Conservation (phyloP, 64 coral and sea anemone species). For the Hydrozoanthus tunicans region DNA sequence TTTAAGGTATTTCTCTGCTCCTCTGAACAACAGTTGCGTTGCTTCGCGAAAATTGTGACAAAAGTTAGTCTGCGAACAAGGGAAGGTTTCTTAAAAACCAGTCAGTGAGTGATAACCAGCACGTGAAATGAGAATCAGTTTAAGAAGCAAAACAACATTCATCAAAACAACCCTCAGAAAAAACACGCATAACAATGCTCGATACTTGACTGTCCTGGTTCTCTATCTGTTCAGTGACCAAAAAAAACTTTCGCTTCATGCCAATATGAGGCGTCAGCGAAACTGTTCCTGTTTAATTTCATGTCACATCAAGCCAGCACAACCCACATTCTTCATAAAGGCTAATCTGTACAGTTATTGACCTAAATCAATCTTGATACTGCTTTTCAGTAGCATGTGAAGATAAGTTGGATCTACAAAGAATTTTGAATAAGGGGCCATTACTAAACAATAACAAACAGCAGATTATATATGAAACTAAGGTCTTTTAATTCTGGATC, state of each 20-base stretch:
- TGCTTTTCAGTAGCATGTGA: not conserved
- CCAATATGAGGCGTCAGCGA: constrained; percentile 13
- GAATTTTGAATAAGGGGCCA: not conserved
- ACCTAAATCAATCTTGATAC: not conserved
- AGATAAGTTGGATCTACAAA: not conserved
- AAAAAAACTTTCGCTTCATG: not conserved
- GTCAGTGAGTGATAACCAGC: not conserved
- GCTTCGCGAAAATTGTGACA: not conserved
- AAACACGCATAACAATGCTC: not conserved
- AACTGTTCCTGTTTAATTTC: not conserved
- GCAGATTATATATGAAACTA: constrained; percentile 50
- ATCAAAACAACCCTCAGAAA: not conserved
- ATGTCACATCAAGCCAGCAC: not conserved
- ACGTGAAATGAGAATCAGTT: not conserved
- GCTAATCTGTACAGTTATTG: constrained; percentile 8
- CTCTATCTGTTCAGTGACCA: not conserved
- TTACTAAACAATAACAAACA: constrained; percentile 24
- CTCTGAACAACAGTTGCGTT: not conserved
- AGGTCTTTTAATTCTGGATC: constrained; percentile 44
- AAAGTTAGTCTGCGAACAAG: not conserved
- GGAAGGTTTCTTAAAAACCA: not conserved
- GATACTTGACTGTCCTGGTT: constrained; percentile 8
- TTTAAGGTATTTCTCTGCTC: constrained; percentile 6
- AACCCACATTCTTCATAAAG: not conserved
- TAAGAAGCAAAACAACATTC: not conserved